These are phyloP conservation scores for Hetaerina americana DNA, from an alignment of 1,140 invertebrate species.

Conservation along the genomic window DNA sequence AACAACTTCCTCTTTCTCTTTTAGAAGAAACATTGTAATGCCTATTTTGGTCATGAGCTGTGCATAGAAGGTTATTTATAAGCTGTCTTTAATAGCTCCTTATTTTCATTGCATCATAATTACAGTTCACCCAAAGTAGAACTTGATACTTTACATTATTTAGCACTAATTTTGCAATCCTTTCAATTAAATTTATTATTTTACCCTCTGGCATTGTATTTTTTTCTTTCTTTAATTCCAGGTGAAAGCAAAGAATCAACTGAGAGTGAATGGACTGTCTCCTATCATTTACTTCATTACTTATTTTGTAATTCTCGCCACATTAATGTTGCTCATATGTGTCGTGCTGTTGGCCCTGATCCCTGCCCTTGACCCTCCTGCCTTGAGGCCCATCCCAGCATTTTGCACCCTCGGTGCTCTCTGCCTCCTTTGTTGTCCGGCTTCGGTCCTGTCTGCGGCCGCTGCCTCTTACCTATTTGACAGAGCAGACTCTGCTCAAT, in stretches of 20 bases:
- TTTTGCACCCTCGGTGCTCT: constrained; percentile 50
- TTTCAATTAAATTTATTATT: too few species aligned
- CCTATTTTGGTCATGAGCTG: too few species aligned
- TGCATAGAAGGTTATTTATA: too few species aligned
- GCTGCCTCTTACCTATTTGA: constrained; percentile 68
- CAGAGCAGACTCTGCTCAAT: constrained; percentile 65
- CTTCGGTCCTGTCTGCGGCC: constrained; percentile 59
- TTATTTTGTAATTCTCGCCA: constrained; percentile 52
- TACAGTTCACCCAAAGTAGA: too few species aligned
- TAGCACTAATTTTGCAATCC: too few species aligned
- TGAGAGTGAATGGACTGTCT: constrained; percentile 66
- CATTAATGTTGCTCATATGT: constrained; percentile 55
- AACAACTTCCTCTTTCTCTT: too few species aligned
- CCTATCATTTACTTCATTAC: constrained; percentile 64
- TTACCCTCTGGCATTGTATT: neutral
- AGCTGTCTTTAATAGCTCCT: too few species aligned
- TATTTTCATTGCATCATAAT: too few species aligned
- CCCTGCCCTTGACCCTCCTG: constrained; percentile 50
- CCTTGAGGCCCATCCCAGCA: constrained; percentile 50
- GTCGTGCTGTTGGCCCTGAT: constrained; percentile 51
- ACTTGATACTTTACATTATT: too few species aligned
- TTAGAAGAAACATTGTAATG: too few species aligned
- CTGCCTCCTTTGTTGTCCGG: constrained; percentile 56
- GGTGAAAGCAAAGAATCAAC: constrained; percentile 69
- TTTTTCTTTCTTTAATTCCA: constrained; percentile 31